These are phyloP conservation scores for Ceriagrion tenellum DNA, from an alignment of 2,888 invertebrate genomes.

Conservation along the genomic window DNA sequence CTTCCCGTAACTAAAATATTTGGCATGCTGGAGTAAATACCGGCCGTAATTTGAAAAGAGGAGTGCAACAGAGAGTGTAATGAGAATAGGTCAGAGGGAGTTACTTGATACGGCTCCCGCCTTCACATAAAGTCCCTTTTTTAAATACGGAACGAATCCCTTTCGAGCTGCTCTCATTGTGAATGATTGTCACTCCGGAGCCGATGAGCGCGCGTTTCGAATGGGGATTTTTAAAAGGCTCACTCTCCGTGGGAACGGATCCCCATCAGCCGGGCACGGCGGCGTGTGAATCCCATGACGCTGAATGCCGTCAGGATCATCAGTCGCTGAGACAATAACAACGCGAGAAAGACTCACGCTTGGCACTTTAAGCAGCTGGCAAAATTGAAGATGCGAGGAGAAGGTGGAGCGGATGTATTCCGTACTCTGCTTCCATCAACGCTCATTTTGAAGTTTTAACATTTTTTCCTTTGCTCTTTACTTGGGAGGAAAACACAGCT, in stretches of 20 bases:
- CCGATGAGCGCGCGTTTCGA: not conserved
- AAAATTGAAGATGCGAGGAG: not conserved
- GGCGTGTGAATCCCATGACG: not conserved
- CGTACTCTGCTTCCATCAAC: not conserved
- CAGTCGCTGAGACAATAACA: not conserved
- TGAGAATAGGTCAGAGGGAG: not conserved
- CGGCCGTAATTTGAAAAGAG: not conserved
- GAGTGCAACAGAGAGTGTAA: not conserved
- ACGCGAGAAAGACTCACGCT: not conserved
- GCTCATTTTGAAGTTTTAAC: not conserved
- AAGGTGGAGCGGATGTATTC: not conserved
- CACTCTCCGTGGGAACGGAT: not conserved
- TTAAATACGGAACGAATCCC: not conserved
- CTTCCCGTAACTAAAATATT: not conserved
- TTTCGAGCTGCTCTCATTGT: constrained; percentile 14
- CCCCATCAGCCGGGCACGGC: not conserved
- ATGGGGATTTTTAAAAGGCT: not conserved
- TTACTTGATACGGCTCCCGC: not conserved
- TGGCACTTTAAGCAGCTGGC: not conserved
- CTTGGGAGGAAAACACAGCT: no score
- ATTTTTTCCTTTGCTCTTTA: no score
- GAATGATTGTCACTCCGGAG: not conserved
- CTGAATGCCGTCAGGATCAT: not conserved
- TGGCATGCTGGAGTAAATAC: not conserved
- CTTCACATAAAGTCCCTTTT: not conserved